Evolutionary conservation across 2,888 invertebrate genomes (phyloP).

Genomic region (Operophtera brumata): DNA sequence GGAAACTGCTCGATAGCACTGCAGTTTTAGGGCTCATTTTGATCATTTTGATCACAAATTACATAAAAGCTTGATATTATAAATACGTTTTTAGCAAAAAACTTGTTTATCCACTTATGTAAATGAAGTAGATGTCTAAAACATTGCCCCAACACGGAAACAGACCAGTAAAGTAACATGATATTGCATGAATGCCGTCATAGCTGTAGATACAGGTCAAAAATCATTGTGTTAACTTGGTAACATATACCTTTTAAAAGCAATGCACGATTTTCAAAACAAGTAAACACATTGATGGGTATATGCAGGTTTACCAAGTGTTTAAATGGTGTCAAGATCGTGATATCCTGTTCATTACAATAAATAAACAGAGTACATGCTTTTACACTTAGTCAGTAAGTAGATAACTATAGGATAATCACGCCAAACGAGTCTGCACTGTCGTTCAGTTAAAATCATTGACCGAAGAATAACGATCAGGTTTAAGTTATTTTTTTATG

Average conservation of each 20-base stretch:
- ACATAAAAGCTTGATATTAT: too few species aligned
- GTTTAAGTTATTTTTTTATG: too few species aligned
- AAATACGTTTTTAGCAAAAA: too few species aligned
- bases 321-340: conserved; percentile 16
- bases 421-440: too few species aligned
- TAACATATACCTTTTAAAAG: neutral
- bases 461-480: too few species aligned
- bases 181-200: conserved; percentile 1
- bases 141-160: neutral
- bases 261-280: conserved; percentile 6
- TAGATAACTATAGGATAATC: too few species aligned
- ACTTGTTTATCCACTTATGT: too few species aligned
- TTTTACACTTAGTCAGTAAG: too few species aligned
- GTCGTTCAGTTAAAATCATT: too few species aligned
- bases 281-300: neutral
- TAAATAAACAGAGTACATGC: neutral
- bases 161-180: neutral
- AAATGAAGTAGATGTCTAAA: neutral
- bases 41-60: too few species aligned
- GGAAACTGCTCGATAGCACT: too few species aligned
- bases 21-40: too few species aligned
- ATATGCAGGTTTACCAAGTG: neutral
- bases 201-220: neutral
- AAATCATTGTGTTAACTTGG: neutral
- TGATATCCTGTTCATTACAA: conserved; percentile 22